These are phyloP conservation scores for Tillus elongatus DNA, from an alignment of 2,888 invertebrate genomes.

Conservation along the genomic window DNA sequence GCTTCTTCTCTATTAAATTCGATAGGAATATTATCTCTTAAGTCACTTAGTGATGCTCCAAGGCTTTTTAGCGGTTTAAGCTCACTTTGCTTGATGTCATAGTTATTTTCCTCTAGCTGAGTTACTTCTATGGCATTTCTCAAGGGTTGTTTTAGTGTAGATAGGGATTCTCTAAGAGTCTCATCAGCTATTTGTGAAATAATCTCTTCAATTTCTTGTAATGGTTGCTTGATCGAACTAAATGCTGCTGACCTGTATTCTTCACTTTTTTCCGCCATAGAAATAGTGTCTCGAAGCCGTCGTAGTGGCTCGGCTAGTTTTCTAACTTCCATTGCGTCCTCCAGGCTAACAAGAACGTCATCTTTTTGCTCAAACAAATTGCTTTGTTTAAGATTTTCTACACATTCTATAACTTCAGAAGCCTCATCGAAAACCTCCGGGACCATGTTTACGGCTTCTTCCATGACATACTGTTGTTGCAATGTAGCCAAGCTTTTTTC, in stretches of 20 bases:
- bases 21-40: slow-evolving; percentile 17
- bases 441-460: slow-evolving; percentile 28
- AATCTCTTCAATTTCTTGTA: slow-evolving; percentile 31
- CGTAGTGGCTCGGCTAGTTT: slow-evolving; percentile 29
- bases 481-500: slow-evolving; percentile 31
- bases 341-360: slow-evolving; percentile 24
- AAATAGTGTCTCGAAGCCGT: slow-evolving; percentile 30
- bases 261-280: slow-evolving; percentile 26
- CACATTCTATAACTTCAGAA: slow-evolving; percentile 31
- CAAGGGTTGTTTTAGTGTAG: slow-evolving; percentile 27
- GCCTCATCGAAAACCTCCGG: slow-evolving; percentile 31
- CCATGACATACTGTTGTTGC: slow-evolving; percentile 28
- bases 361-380: slow-evolving; percentile 24
- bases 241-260: slow-evolving; percentile 25
- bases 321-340: slow-evolving; percentile 31
- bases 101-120: slow-evolving; percentile 31
- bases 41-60: slow-evolving; percentile 14
- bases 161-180: slow-evolving; percentile 24
- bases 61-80: slow-evolving; percentile 19
- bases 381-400: slow-evolving; percentile 32
- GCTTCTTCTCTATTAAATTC: slow-evolving; percentile 15
- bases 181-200: slow-evolving; percentile 27
- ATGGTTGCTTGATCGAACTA: slow-evolving; percentile 24
- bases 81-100: slow-evolving; percentile 27
- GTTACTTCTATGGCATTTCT: slow-evolving; percentile 35